These are phyloP conservation scores for Hyposoter didymator DNA, from an alignment of 2,888 invertebrate genomes.

Conservation along the genomic window DNA sequence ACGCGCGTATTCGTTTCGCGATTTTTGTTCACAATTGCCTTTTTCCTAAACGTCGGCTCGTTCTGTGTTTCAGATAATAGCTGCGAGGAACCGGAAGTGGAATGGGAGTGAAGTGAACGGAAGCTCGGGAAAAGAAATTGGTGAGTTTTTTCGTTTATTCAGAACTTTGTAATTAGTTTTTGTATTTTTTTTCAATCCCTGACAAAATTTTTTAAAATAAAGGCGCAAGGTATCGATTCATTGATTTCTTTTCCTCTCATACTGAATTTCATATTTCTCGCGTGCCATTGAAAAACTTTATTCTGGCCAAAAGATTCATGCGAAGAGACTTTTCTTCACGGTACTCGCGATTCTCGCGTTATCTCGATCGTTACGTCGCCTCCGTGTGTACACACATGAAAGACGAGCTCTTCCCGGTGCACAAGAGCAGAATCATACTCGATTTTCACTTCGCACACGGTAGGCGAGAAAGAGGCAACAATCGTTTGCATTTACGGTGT, in stretches of 20 bases:
- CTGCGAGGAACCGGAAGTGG: not conserved
- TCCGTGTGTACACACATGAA: slow-evolving; percentile 52
- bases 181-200: not conserved
- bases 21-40: too few species aligned
- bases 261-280: slow-evolving; percentile 38
- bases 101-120: slow-evolving; percentile 6
- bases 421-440: slow-evolving; percentile 36
- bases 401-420: slow-evolving; percentile 30
- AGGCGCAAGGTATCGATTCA: not conserved
- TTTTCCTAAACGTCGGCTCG: not conserved
- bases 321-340: slow-evolving; percentile 59
- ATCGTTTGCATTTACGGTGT: slow-evolving; percentile 57
- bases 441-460: slow-evolving; percentile 45
- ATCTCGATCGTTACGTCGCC: slow-evolving; percentile 61
- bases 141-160: slow-evolving; percentile 13
- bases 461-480: slow-evolving; percentile 58
- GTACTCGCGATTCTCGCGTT: slow-evolving; percentile 45
- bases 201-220: not conserved
- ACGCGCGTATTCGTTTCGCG: too few species aligned
- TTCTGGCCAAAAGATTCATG: not conserved
- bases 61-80: slow-evolving; percentile 29
- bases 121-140: not conserved
- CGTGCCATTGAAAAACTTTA: not conserved
- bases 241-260: slow-evolving; percentile 18
- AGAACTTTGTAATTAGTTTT: not conserved